A percentile compares a stretch with the other conserved stretches of the same genome.
Conservation (phyloP, 2,113 vertebrate genomes). For the Girardinichthys multiradiatus region DNA sequence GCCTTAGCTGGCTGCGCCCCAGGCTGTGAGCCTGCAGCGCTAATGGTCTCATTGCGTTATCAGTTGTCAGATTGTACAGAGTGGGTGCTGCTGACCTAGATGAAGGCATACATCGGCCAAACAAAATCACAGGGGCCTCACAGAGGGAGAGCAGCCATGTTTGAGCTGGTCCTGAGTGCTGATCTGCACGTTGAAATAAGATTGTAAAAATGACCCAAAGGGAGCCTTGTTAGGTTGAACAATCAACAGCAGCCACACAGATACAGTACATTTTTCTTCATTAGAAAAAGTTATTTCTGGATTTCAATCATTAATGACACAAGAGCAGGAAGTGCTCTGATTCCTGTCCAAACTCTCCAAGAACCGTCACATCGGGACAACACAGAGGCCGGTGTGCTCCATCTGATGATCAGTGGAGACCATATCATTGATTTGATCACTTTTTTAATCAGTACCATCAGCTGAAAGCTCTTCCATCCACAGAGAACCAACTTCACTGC, state of each 20-base stretch:
- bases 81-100: constrained; percentile 50
- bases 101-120: constrained; percentile 45
- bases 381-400: background rate
- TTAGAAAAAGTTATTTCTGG: constrained; percentile 36
- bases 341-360: constrained; percentile 12
- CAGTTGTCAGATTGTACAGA: constrained; percentile 59
- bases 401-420: constrained; percentile 17
- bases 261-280: constrained; percentile 43
- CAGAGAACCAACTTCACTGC: constrained; percentile 1
- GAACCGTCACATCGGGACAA: background rate
- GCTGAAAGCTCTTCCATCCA: constrained; percentile 1
- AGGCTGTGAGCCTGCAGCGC: constrained; percentile 42
- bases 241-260: constrained; percentile 36
- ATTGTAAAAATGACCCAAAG: constrained; percentile 9
- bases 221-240: constrained; percentile 16
- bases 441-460: constrained; percentile 7
- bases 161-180: constrained; percentile 21
- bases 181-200: constrained; percentile 26
- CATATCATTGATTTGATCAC: background rate
- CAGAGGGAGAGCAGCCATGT: constrained; percentile 13
- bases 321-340: constrained; percentile 25
- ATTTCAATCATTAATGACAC: constrained; percentile 30
- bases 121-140: constrained; percentile 4
- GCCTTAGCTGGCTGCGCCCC: constrained; percentile 35
- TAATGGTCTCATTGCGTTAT: constrained; percentile 60